Evolutionary conservation across 2,797 vertebrate species (phyloP).

Genomic region (Neoniphon sammara): DNA sequence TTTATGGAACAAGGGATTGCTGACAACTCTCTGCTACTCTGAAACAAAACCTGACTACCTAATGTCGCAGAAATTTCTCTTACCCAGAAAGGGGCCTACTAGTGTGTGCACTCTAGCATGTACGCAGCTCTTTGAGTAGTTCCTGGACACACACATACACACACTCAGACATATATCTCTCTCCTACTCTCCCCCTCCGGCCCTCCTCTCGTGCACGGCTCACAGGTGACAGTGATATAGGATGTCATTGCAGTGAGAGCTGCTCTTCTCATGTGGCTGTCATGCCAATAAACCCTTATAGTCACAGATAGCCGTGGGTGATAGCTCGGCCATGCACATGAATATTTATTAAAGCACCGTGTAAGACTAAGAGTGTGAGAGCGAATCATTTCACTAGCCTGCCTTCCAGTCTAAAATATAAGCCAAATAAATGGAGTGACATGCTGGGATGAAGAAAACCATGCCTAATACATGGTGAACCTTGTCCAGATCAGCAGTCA

Average conservation of each 20-base stretch:
- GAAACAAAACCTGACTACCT: slow-evolving; percentile 32
- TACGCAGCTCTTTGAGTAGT: slow-evolving; percentile 29
- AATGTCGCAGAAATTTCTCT: slow-evolving; percentile 41
- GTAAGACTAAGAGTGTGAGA: slow-evolving; percentile 6
- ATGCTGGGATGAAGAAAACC: background rate
- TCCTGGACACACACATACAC: background rate
- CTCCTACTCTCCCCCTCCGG: background rate
- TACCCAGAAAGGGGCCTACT: slow-evolving; percentile 35
- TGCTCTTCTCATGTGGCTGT: slow-evolving; percentile 22
- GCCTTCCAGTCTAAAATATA: background rate
- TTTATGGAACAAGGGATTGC: slow-evolving; percentile 10
- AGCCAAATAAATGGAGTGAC: background rate
- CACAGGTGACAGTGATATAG: slow-evolving; percentile 28
- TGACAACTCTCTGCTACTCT: slow-evolving; percentile 17
- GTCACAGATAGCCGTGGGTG: background rate
- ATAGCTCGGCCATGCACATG: background rate
- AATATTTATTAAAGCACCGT: slow-evolving; percentile 1
- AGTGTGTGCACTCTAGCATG: slow-evolving; percentile 17
- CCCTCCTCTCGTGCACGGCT: slow-evolving; percentile 15
- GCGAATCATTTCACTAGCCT: background rate
- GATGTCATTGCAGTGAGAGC: slow-evolving; percentile 23
- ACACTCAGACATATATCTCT: background rate
- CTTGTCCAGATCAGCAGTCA: too few relatives aligned
- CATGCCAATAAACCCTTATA: slow-evolving; percentile 7
- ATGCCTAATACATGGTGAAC: background rate